Evolutionary conservation across 2,113 vertebrate species (phyloP).

Genomic region (Speoplatyrhinus poulsoni): DNA sequence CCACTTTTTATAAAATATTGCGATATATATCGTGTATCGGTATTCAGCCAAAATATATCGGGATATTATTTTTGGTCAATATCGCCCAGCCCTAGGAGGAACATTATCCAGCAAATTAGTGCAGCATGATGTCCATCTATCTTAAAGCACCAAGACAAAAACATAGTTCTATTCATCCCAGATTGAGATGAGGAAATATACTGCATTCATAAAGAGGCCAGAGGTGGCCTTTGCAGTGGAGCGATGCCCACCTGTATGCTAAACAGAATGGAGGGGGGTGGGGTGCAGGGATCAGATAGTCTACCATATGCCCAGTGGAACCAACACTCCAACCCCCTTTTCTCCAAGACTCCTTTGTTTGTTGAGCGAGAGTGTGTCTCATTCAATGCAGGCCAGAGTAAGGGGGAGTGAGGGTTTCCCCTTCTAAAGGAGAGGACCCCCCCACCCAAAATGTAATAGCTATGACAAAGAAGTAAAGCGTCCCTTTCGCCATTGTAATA

Average conservation of each 20-base stretch:
- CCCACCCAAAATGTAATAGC: constrained; percentile 14
- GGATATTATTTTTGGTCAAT: too few species aligned
- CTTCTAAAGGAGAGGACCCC: constrained; percentile 33
- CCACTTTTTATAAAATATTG: too few species aligned
- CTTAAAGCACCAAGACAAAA: constrained; percentile 25
- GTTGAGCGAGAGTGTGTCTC: constrained; percentile 64
- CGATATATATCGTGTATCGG: too few species aligned
- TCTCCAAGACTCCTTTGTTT: constrained; percentile 67
- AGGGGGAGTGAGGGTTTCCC: constrained; percentile 43
- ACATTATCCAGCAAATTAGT: not conserved
- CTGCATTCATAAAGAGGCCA: constrained; percentile 23
- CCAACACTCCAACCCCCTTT: constrained; percentile 53
- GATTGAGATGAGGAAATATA: constrained; percentile 16
- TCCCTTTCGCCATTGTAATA: constrained; percentile 5
- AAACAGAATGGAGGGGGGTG: constrained; percentile 59
- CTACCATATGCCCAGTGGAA: constrained; percentile 75
- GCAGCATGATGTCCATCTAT: not conserved
- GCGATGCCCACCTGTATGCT: constrained; percentile 88
- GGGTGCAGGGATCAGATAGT: constrained; percentile 38
- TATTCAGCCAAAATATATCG: too few species aligned
- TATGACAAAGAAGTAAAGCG: constrained; percentile 10
- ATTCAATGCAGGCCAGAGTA: constrained; percentile 45
- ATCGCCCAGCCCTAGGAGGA: too few species aligned
- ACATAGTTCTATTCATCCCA: constrained; percentile 20
- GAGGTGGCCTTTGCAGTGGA: constrained; percentile 43